These are phyloP conservation scores for Cylindroiulus punctatus DNA, from an alignment of 2,888 invertebrate genomes.

Conservation along the genomic window DNA sequence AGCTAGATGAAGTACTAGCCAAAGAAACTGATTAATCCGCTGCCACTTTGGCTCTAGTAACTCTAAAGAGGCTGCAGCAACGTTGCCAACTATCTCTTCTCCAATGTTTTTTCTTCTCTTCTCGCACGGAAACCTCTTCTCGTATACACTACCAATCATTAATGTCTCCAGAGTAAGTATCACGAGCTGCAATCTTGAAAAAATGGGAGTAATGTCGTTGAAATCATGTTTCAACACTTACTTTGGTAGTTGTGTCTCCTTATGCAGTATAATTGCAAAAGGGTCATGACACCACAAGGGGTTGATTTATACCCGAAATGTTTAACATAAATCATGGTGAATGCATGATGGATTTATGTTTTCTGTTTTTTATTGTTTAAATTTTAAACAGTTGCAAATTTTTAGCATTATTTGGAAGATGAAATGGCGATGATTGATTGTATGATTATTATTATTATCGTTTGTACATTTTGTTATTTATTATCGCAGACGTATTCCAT, in stretches of 20 bases:
- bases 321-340: slow-evolving; percentile 7
- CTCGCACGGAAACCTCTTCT: slow-evolving; percentile 38
- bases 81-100: slow-evolving; percentile 27
- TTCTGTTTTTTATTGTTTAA: slow-evolving; percentile 38
- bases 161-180: not conserved
- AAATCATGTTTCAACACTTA: not conserved
- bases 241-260: not conserved
- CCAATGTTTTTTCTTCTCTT: slow-evolving; percentile 5
- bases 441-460: slow-evolving; percentile 34
- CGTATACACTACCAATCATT: slow-evolving; percentile 23
- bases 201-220: not conserved
- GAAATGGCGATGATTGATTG: slow-evolving; percentile 29
- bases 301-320: not conserved
- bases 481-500: slow-evolving; percentile 38
- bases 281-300: not conserved
- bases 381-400: slow-evolving; percentile 34
- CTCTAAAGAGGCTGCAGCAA: not conserved
- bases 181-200: not conserved
- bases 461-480: slow-evolving; percentile 42
- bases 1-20: slow-evolving; percentile 31
- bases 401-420: slow-evolving; percentile 14
- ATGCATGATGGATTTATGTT: slow-evolving; percentile 21
- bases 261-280: not conserved
- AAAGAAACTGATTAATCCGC: slow-evolving; percentile 3
- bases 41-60: not conserved